Evolutionary conservation across 2,113 vertebrate genomes (phyloP), one percentile per base, ranked within the genome.

Genomic region (Spea multiplicata): DNA sequence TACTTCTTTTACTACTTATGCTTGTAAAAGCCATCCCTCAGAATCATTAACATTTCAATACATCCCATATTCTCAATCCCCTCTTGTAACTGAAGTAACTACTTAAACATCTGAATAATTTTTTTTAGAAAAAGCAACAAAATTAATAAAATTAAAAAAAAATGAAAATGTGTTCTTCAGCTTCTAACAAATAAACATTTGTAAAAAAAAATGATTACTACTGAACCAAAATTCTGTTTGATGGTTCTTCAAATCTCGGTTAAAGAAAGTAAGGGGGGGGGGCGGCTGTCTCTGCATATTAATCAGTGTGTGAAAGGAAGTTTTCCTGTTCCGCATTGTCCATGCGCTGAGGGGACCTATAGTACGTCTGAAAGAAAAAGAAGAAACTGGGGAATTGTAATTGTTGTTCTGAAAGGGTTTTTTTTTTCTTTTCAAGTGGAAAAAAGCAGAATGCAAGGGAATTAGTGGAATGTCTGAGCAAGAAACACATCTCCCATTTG

Each of bases 291-390:
- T 86, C 69, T 89, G 91, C 91, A 93, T 93, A 75, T 91, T 93
- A 91, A 93, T 93, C 86, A 87, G 81, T 30, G 81, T 82, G 79
- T 92, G 88, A 91, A 93, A 92, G 87, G 90, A 85, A 84, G 86
- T 83, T 84, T 68, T 85, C 89, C 88, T 88, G 81, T 82, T 92
- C 87, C 87, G 90, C 91, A 88, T 91, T 88, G 91, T 91, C 86
- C 77, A 3, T 81, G 84, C 87, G 76, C 84, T 67, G 85, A 87
- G 88, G 83, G 89, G 85, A 84, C 87, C 86, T 85, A 82, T 83
- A 86, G 90, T 83, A 85, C 2, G 87, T 81, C 83, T 83, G 85
- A 82, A 84, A 52, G 53, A 68, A 17, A 67, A n/a, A 76, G 85
- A 83, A 78, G 83, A 87, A 90, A 66, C 14, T 67, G 73, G 77